Evolutionary conservation across 1,140 invertebrate genomes (phyloP).

Genomic region (Lasaia peninsularis): DNA sequence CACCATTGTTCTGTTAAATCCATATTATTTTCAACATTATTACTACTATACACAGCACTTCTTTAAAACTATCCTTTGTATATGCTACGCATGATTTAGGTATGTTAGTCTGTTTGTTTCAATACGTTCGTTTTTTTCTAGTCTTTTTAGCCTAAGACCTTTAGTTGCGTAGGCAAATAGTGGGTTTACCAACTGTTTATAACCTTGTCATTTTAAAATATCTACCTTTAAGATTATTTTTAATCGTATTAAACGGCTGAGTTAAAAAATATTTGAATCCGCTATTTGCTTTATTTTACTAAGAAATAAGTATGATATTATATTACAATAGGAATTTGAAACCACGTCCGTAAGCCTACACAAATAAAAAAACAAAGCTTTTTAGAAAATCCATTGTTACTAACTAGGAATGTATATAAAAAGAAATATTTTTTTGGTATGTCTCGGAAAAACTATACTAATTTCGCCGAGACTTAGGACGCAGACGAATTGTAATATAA

Average conservation of each 20-base stretch:
- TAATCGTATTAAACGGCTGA: neutral
- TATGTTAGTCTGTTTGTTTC: neutral
- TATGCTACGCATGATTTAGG: neutral
- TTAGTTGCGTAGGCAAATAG: neutral
- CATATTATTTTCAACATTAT: neutral
- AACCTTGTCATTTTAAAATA: too few relatives aligned
- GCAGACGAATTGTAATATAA: too few relatives aligned
- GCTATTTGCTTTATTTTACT: conserved; percentile 14
- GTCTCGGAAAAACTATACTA: too few relatives aligned
- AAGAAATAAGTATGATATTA: neutral
- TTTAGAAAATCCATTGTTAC: too few relatives aligned
- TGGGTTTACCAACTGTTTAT: neutral
- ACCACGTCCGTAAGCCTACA: too few relatives aligned
- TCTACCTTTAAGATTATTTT: too few relatives aligned
- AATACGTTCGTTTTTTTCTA: neutral
- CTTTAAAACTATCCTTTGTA: neutral
- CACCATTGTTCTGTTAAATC: too few relatives aligned
- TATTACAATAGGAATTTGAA: too few relatives aligned
- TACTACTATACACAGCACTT: conserved; percentile 7
- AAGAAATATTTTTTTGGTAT: too few relatives aligned
- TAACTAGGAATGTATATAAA: too few relatives aligned
- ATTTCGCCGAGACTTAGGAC: too few relatives aligned
- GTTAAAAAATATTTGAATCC: neutral
- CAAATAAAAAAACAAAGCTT: too few relatives aligned
- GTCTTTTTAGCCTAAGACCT: neutral